phyloP scores from a whole-genome alignment of 1,140 invertebrate species.

The Ceratoteleas bidentatus region DNA sequence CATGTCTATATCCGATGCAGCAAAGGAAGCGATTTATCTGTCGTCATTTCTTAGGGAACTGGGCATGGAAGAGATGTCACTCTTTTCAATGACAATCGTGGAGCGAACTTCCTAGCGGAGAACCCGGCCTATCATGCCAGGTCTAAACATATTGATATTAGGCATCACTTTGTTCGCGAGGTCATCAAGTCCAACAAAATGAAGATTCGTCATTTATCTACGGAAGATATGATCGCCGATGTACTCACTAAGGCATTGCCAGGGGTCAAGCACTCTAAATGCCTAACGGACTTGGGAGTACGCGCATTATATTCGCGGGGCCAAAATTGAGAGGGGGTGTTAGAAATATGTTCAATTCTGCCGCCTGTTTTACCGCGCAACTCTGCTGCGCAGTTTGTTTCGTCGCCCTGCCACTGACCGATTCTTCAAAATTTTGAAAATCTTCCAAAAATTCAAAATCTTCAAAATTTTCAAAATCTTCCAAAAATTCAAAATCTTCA shows the following conservation, averaged over 20 bases:
- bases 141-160: conserved; percentile 4
- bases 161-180: conserved; percentile 1
- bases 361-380: too few relatives aligned
- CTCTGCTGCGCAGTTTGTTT: too few relatives aligned
- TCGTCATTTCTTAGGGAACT: background rate
- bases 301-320: too few relatives aligned
- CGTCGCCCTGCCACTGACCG: too few relatives aligned
- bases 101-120: background rate
- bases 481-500: too few relatives aligned
- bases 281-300: background rate
- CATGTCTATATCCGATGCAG: conserved; percentile 70
- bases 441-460: too few relatives aligned
- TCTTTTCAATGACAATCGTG: background rate
- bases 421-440: too few relatives aligned
- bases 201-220: background rate
- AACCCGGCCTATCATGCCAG: background rate
- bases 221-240: background rate
- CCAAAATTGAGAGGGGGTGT: conserved; percentile 1
- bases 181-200: background rate
- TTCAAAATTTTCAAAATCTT: too few relatives aligned
- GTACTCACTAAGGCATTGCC: background rate
- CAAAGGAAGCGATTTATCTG: conserved; percentile 34
- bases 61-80: background rate
- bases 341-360: too few relatives aligned
- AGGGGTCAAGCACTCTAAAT: background rate